phyloP scores from a whole-genome alignment of 2,888 invertebrate genomes.

The Philaethria dido region DNA sequence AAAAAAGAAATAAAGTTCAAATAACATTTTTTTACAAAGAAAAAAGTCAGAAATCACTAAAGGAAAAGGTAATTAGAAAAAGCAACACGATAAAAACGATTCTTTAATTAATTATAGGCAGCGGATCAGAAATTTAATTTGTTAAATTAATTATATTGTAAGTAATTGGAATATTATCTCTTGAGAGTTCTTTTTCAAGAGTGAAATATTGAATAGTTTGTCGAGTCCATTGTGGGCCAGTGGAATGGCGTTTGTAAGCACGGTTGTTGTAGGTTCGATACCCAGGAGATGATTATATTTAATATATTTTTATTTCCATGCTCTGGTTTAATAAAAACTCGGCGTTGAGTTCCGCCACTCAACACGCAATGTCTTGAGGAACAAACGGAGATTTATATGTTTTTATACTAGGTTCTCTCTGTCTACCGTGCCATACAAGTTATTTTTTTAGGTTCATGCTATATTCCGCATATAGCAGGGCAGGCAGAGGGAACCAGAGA shows the following conservation, averaged over 20 bases:
- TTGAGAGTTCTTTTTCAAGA: slow-evolving; percentile 5
- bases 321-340: no score
- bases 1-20: neutral
- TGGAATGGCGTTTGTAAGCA: no score
- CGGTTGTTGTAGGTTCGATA: no score
- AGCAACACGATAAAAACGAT: slow-evolving; percentile 11
- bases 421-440: neutral
- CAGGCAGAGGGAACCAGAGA: neutral
- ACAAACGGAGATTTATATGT: no score
- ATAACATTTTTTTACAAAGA: neutral
- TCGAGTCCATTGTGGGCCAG: no score
- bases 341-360: no score
- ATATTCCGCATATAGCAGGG: neutral
- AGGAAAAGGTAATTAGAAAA: slow-evolving; percentile 8
- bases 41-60: neutral
- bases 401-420: no score
- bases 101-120: slow-evolving; percentile 6
- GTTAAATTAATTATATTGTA: slow-evolving; percentile 14
- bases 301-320: no score
- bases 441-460: neutral
- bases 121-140: slow-evolving; percentile 13
- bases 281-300: no score
- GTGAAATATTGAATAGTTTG: neutral
- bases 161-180: slow-evolving; percentile 11
- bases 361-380: no score